A percentile compares a stretch with the other conserved stretches of the same genome.
These are phyloP conservation scores for Oscheius sp. DNA, from an alignment of 2,888 invertebrate species.

Conservation along the genomic window DNA sequence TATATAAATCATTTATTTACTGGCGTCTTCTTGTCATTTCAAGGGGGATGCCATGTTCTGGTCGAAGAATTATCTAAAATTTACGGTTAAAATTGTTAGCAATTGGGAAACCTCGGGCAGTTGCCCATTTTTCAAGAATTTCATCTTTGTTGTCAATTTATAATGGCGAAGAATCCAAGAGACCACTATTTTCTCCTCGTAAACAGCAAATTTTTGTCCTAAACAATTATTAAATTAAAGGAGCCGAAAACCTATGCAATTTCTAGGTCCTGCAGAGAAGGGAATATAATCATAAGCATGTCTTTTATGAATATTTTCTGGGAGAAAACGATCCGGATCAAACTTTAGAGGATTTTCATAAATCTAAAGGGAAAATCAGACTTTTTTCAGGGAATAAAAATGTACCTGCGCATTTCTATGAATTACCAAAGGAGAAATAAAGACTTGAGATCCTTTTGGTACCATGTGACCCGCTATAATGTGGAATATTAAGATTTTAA, in stretches of 20 bases:
- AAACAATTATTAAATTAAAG: background rate
- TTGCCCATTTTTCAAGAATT: constrained; percentile 16
- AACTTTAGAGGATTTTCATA: constrained; percentile 73
- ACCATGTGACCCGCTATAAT: constrained; percentile 42
- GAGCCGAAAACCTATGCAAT: constrained; percentile 69
- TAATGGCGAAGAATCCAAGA: constrained; percentile 29
- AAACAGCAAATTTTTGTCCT: constrained; percentile 37
- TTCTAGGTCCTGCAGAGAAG: constrained; percentile 69
- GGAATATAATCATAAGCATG: constrained; percentile 69
- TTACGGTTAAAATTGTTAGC: background rate
- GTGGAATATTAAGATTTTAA: too few species aligned
- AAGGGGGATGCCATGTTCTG: constrained; percentile 29
- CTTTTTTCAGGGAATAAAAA: background rate
- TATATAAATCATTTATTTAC: constrained; percentile 3
- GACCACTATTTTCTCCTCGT: constrained; percentile 34
- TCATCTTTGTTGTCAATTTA: constrained; percentile 14
- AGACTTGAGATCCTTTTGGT: constrained; percentile 42
- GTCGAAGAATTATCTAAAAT: constrained; percentile 30
- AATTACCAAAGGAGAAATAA: constrained; percentile 43
- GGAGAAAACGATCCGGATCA: constrained; percentile 75
- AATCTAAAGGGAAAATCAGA: background rate
- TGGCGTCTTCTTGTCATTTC: constrained; percentile 6
- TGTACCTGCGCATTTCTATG: constrained; percentile 31
- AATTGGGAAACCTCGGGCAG: too few species aligned
- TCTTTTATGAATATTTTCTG: constrained; percentile 68